A percentile compares a stretch with the other conserved stretches of the same genome.
Evolutionary conservation across 2,888 invertebrate genomes (phyloP).

Genomic region (Habroteleia sp.): DNA sequence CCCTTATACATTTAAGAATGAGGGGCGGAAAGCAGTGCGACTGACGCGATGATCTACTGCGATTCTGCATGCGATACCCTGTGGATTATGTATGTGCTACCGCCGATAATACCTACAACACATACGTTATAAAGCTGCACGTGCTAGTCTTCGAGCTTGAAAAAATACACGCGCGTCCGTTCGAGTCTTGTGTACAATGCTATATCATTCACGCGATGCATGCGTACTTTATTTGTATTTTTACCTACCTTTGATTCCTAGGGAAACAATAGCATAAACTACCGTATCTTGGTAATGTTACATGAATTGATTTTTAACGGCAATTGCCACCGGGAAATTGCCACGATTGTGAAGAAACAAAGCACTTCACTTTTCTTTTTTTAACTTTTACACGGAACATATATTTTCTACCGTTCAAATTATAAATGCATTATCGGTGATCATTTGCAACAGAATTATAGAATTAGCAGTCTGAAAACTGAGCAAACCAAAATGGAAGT

Average conservation of each 20-base stretch:
- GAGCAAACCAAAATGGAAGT: too few species aligned
- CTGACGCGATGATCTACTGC: constrained; percentile 67
- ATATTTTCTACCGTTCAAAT: too few species aligned
- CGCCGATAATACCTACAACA: constrained; percentile 57
- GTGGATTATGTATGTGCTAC: constrained; percentile 48
- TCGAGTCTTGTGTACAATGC: constrained; percentile 26
- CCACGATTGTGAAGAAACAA: too few species aligned
- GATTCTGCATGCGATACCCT: constrained; percentile 63
- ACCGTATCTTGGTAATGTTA: constrained; percentile 21
- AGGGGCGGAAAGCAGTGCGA: constrained; percentile 60
- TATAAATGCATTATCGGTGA: too few species aligned
- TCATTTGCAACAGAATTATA: too few species aligned
- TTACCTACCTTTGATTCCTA: constrained; percentile 24
- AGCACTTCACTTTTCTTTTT: too few species aligned
- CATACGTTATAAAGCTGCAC: constrained; percentile 50
- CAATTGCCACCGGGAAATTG: neutral
- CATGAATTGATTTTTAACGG: constrained; percentile 36
- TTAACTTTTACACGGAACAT: too few species aligned
- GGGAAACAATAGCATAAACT: constrained; percentile 22
- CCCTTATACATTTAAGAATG: constrained; percentile 47
- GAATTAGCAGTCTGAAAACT: too few species aligned
- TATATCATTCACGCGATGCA: constrained; percentile 48
- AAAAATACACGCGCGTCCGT: constrained; percentile 44
- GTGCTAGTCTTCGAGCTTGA: constrained; percentile 26
- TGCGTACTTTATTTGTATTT: constrained; percentile 30